Conservation (phyloP, 2,113 vertebrate species). For the Platycercus adscitus region DNA sequence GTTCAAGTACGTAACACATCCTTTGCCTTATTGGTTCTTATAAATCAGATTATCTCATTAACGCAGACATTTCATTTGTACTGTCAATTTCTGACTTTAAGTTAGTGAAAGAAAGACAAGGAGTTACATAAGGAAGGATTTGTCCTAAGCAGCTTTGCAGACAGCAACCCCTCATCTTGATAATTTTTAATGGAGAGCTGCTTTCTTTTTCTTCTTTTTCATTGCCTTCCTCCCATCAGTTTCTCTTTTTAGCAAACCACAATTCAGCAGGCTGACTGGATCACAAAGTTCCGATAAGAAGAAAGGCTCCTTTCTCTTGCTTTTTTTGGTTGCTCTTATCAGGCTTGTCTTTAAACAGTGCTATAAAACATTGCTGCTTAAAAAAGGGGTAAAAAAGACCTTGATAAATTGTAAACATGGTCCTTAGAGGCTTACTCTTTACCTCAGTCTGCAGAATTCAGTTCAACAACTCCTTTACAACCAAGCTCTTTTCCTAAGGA, state of each 20-base stretch:
- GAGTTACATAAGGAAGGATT: neutral
- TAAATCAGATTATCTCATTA: constrained; percentile 15
- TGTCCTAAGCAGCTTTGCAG: neutral
- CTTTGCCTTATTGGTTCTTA: neutral
- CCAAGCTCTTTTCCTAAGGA: neutral
- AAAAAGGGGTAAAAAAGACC: neutral
- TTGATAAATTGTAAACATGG: neutral
- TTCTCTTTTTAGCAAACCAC: neutral
- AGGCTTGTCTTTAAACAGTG: constrained; percentile 9
- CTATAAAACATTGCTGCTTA: constrained; percentile 11
- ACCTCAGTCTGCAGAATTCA: constrained; percentile 8
- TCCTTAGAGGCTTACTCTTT: constrained; percentile 15
- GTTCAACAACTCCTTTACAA: neutral
- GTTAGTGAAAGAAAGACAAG: neutral
- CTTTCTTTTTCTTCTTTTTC: neutral
- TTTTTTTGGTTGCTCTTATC: constrained; percentile 29
- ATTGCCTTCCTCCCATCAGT: neutral
- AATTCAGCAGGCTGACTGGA: neutral
- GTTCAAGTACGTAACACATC: neutral
- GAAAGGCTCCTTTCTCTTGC: neutral
- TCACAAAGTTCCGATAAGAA: neutral
- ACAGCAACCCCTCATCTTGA: constrained; percentile 1
- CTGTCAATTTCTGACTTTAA: neutral
- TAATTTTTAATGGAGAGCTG: constrained; percentile 10
- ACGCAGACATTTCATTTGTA: neutral